phyloP scores from a whole-genome alignment of 2,888 invertebrate species.

The Psylliodes chrysocephalus region DNA sequence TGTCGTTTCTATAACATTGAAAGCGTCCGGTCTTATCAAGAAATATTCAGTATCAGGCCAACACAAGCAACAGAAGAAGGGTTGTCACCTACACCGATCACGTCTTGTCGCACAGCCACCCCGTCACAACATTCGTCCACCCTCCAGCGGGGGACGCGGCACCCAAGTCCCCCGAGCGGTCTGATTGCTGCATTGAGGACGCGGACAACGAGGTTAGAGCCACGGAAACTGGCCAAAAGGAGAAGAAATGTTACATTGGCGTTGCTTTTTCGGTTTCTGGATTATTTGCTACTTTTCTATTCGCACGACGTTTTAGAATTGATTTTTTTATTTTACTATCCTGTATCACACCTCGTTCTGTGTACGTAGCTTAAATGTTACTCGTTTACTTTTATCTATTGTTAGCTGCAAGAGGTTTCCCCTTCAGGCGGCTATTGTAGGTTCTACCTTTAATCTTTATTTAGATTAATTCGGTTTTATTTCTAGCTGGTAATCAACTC shows the following conservation, averaged over 20 bases:
- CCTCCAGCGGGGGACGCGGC: constrained; percentile 8
- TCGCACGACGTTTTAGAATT: neutral
- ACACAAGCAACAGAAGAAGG: constrained; percentile 2
- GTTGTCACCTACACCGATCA: constrained; percentile 44
- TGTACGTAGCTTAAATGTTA: too few relatives aligned
- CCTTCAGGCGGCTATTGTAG: too few relatives aligned
- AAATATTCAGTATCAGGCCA: constrained; percentile 31
- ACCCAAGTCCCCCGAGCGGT: constrained; percentile 42
- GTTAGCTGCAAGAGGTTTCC: too few relatives aligned
- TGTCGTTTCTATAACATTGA: constrained; percentile 14
- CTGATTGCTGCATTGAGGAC: constrained; percentile 55
- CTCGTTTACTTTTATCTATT: too few relatives aligned
- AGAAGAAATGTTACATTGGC: constrained; percentile 10
- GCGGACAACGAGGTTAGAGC: constrained; percentile 53
- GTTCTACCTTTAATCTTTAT: too few relatives aligned
- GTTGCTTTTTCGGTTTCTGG: neutral
- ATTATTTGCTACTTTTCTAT: constrained; percentile 19
- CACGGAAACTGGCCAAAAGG: constrained; percentile 46
- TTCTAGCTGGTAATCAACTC: too few relatives aligned
- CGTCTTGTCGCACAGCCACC: constrained; percentile 36
- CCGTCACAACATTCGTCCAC: neutral
- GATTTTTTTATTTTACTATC: too few relatives aligned
- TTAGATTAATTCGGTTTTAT: too few relatives aligned
- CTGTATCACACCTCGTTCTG: too few relatives aligned
- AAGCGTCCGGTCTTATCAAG: constrained; percentile 20